Evolutionary conservation across 2,113 vertebrate species (phyloP), one percentile per base, ranked within the genome.

Genomic region (Corythornis cristatus): DNA sequence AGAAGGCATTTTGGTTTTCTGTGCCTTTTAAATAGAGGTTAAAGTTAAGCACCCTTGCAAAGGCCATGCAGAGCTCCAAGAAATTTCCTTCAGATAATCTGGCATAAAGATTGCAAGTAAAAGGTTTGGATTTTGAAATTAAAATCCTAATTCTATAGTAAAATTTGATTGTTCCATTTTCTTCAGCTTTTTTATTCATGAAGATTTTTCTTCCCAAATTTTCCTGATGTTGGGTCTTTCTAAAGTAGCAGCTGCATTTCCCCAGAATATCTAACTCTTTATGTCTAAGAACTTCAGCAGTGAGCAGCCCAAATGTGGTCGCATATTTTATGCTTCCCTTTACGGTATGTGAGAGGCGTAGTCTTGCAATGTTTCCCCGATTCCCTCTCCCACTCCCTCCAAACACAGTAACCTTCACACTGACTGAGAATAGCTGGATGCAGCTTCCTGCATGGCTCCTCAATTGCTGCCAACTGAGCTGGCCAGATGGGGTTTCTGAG

Each of bases 371-470:
- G 1, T 60, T 83, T 86, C 71, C 51, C 31, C 83, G 65, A 70
- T 74, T 88, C 86, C 56, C 56, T 65, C 60, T 89, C 46, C 79
- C 29, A 48, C 48, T 89, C 45, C 64, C 79, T 92, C 75, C 75
- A 70, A 85, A 61, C 74, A 82, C 61, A 58, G 81, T 95, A 95
- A 95, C 93, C 95, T 93, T 96, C 95, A 95, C 92, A 94, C 57
- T 76, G 64, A 85, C 86, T 91, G 94, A 93, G 86, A 96, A 94
- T 95, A 95, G 94, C 91, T 95, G 89, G 93, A 96, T 91, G 79
- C 75, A 87, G 74, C 74, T 92, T 94, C 86, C 93, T 94, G 78
- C 84, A 87, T 91, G 87, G 29, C n/a, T 92, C 87, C 86, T 93
- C 89, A 89, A 93, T 94, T 95, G 84, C 93, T 92, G 78, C 50